Percentiles rank a stretch among this genome's conserved stretches.
Evolutionary conservation across 2,113 vertebrate genomes (phyloP).

Genomic region (Pelecanoides urinatrix): DNA sequence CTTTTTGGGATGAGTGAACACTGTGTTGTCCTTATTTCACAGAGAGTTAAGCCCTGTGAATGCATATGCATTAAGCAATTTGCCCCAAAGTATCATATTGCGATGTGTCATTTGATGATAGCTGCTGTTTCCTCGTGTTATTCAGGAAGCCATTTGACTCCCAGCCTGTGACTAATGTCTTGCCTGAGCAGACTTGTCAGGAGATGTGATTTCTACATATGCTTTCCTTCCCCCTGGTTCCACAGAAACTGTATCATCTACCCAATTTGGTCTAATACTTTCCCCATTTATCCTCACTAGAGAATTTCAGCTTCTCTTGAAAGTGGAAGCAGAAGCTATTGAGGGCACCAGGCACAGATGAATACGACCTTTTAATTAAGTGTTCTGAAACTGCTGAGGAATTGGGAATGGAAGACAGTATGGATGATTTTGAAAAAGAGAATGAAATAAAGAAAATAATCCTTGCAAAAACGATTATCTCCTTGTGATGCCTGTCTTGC

Average conservation of each 20-base stretch:
- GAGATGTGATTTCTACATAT: conserved; percentile 17
- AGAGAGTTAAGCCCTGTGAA: neutral
- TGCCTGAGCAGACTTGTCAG: conserved; percentile 50
- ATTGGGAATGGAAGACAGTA: neutral
- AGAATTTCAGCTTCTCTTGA: neutral
- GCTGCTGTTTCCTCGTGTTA: conserved; percentile 21
- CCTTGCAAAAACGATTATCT: neutral
- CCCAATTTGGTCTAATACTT: neutral
- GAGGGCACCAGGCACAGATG: neutral
- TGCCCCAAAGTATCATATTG: conserved; percentile 5
- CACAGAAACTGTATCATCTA: neutral
- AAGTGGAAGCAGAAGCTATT: neutral
- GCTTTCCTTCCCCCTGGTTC: neutral
- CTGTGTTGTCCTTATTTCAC: conserved; percentile 39
- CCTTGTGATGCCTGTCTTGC: neutral
- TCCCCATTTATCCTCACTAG: neutral
- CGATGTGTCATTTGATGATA: neutral
- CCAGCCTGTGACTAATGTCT: conserved; percentile 29
- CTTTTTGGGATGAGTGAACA: conserved; percentile 12
- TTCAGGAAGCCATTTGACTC: conserved; percentile 39
- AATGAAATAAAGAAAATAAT: neutral
- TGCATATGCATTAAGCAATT: conserved; percentile 52
- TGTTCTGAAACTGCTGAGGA: neutral
- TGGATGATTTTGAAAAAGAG: neutral
- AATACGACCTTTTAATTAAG: neutral